Percentiles rank a stretch among this genome's conserved stretches.
These are phyloP conservation scores for Pycnonotus jocosus DNA, from an alignment of 2,113 vertebrate species.

Conservation along the genomic window DNA sequence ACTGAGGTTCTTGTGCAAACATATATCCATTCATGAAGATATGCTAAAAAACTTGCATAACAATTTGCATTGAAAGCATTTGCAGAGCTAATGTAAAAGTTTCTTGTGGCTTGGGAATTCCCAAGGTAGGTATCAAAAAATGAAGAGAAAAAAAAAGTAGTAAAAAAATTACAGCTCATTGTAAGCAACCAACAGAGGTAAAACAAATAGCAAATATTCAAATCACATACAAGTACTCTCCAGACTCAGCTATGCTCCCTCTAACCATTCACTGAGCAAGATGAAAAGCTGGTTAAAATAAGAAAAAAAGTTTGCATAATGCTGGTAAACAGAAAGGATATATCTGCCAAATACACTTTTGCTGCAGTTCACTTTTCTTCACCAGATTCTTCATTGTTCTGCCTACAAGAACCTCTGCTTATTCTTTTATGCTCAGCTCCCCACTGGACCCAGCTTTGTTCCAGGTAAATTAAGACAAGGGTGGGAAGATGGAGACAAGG, in stretches of 20 bases:
- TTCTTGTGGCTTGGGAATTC: slow-evolving; percentile 57
- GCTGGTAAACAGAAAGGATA: background rate
- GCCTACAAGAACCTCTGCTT: background rate
- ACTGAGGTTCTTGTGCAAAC: slow-evolving; percentile 31
- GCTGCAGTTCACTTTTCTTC: background rate
- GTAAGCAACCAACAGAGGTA: background rate
- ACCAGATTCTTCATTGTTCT: background rate
- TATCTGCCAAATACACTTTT: background rate
- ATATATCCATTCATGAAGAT: slow-evolving; percentile 36
- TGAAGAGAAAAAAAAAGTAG: background rate
- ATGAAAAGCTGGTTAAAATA: slow-evolving; percentile 21
- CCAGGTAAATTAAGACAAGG: background rate
- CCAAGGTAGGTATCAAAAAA: slow-evolving; percentile 33
- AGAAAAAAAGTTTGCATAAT: background rate
- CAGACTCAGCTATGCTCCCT: background rate
- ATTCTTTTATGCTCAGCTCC: background rate
- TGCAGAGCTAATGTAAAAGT: slow-evolving; percentile 26
- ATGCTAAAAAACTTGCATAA: slow-evolving; percentile 19
- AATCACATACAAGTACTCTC: background rate
- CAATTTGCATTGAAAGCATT: slow-evolving; percentile 31
- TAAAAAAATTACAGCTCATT: background rate
- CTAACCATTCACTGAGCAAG: background rate
- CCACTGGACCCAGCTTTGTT: background rate
- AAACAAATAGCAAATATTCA: slow-evolving; percentile 31
- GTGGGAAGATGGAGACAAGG: background rate